phyloP scores from a whole-genome alignment of 2,113 vertebrate species.

The Phrynocephalus versicolor region DNA sequence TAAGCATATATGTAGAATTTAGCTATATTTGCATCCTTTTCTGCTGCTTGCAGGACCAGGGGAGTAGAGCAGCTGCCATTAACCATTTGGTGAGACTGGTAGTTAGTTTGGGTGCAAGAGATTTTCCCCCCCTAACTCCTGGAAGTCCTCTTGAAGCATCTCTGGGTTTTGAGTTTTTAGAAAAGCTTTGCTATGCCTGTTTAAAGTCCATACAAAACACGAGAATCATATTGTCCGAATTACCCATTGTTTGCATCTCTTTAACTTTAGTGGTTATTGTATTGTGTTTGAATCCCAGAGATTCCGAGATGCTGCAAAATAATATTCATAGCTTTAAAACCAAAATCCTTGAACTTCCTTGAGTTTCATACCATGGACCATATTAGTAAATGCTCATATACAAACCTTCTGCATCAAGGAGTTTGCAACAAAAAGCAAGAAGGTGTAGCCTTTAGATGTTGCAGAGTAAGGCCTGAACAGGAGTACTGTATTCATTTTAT shows the following conservation, averaged over 20 bases:
- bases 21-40: background rate
- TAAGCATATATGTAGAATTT: background rate
- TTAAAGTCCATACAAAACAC: background rate
- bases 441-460: too few species aligned
- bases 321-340: background rate
- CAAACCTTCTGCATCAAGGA: background rate
- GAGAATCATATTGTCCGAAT: background rate
- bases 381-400: background rate
- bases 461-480: background rate
- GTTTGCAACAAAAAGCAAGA: background rate
- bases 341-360: background rate
- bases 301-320: background rate
- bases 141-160: background rate
- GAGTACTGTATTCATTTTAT: background rate
- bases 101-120: background rate
- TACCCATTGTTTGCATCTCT: background rate
- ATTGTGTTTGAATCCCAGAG: background rate
- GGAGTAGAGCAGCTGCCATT: background rate
- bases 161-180: background rate
- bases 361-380: background rate
- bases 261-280: background rate
- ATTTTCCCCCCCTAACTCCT: background rate
- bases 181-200: background rate
- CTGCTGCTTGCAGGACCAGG: background rate
- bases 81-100: background rate